Evolutionary conservation across 2,797 vertebrate genomes (phyloP).

Genomic region (Ctenopoma multispine): DNA sequence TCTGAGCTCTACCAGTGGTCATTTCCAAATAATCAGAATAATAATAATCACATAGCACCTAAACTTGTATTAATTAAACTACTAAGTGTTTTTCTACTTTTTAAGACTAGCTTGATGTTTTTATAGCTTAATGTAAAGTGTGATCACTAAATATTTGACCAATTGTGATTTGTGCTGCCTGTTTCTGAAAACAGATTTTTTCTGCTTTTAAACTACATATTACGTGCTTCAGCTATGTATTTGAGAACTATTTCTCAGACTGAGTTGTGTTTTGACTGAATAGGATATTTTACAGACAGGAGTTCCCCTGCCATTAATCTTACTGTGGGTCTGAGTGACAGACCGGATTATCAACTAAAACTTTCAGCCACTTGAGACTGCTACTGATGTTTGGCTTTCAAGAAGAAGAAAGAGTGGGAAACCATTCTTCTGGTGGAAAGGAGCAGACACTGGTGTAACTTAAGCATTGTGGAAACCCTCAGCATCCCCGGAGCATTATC

Average conservation of each 20-base stretch:
- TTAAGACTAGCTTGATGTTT: neutral
- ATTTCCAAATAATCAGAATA: constrained; percentile 33
- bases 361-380: constrained; percentile 83
- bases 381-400: constrained; percentile 83
- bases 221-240: constrained; percentile 27
- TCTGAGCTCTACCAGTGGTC: constrained; percentile 26
- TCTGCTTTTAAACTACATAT: constrained; percentile 3
- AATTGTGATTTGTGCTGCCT: neutral
- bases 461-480: constrained; percentile 78
- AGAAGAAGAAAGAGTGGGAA: constrained; percentile 77
- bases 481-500: constrained; percentile 75
- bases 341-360: constrained; percentile 79
- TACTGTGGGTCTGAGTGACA: constrained; percentile 73
- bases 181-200: neutral
- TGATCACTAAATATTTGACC: neutral
- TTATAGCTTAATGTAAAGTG: constrained; percentile 1
- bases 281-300: constrained; percentile 71
- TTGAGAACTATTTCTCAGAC: constrained; percentile 58
- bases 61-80: neutral
- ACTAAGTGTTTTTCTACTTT: neutral
- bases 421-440: constrained; percentile 68
- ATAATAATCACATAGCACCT: constrained; percentile 7
- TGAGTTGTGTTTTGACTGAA: constrained; percentile 78
- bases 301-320: constrained; percentile 82
- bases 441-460: constrained; percentile 72